Conservation (phyloP, 2,888 invertebrate genomes). For the Odiellus spinosus region DNA sequence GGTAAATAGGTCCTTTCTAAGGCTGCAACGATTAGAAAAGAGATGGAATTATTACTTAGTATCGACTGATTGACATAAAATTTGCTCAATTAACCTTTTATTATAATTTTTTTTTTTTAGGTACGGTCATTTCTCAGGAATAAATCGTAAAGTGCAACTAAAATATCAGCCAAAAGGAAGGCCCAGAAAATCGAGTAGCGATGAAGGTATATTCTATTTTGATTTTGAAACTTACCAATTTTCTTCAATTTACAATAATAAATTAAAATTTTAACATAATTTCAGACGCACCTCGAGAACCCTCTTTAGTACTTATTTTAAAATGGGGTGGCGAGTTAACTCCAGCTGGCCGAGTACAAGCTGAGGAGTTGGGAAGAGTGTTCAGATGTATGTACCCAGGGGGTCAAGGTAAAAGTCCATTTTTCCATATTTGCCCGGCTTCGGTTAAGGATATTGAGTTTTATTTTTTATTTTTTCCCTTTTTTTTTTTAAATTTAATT, state of each 20-base stretch:
- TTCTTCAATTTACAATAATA: too few relatives aligned
- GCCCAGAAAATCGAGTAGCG: slow-evolving; percentile 76
- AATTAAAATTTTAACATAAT: slow-evolving; percentile 3
- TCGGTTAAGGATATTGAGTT: neutral
- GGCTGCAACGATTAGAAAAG: too few relatives aligned
- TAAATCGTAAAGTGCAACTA: slow-evolving; percentile 98
- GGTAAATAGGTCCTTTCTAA: too few relatives aligned
- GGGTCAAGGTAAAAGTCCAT: slow-evolving; percentile 47
- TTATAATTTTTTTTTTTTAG: slow-evolving; percentile 35
- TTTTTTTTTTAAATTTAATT: neutral
- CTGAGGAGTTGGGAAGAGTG: slow-evolving; percentile 90
- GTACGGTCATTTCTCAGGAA: slow-evolving; percentile 99
- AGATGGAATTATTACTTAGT: too few relatives aligned
- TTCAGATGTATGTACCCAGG: slow-evolving; percentile 99
- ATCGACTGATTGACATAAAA: too few relatives aligned
- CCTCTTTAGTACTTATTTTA: slow-evolving; percentile 84
- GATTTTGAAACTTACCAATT: neutral
- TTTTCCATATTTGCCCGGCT: neutral
- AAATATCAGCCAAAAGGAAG: slow-evolving; percentile 94
- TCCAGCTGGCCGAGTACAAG: slow-evolving; percentile 91
- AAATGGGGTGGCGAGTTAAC: slow-evolving; percentile 99
- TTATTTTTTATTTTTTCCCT: neutral
- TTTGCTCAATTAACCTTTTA: too few relatives aligned
- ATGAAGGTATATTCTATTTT: slow-evolving; percentile 43
- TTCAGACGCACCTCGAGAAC: slow-evolving; percentile 67